phyloP scores from a whole-genome alignment of 2,797 vertebrate genomes.

The Tangara arthus region DNA sequence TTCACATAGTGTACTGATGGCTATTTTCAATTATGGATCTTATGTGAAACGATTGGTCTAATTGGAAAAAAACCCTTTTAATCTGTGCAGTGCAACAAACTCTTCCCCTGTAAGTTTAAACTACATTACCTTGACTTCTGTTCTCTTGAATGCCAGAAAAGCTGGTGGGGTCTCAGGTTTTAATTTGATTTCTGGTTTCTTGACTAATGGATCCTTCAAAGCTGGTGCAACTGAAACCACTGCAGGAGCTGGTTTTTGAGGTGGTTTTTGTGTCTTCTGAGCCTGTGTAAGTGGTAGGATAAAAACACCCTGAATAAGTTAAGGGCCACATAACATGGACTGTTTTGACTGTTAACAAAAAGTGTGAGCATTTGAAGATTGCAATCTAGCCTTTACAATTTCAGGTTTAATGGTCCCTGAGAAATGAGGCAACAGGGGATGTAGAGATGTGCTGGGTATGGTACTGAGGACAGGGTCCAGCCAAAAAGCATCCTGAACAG shows the following conservation, averaged over 20 bases:
- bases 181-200: conserved; percentile 91
- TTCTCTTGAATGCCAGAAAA: conserved; percentile 96
- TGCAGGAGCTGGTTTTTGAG: conserved; percentile 89
- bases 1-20: not conserved
- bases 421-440: not conserved
- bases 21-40: not conserved
- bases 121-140: conserved; percentile 90
- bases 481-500: not conserved
- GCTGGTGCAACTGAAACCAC: conserved; percentile 85
- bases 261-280: conserved; percentile 92
- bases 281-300: conserved; percentile 76
- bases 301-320: accelerated
- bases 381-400: not conserved
- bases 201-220: conserved; percentile 92
- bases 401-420: not conserved
- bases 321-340: not conserved
- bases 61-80: not conserved
- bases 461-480: not conserved
- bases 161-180: conserved; percentile 87
- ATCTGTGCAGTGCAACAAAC: not conserved
- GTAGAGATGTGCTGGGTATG: not conserved
- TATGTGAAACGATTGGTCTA: not conserved
- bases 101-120: not conserved
- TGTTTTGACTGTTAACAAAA: not conserved
- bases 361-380: not conserved